These are phyloP conservation scores for Pluvianellus socialis DNA, from an alignment of 2,113 vertebrate genomes.

Conservation along the genomic window DNA sequence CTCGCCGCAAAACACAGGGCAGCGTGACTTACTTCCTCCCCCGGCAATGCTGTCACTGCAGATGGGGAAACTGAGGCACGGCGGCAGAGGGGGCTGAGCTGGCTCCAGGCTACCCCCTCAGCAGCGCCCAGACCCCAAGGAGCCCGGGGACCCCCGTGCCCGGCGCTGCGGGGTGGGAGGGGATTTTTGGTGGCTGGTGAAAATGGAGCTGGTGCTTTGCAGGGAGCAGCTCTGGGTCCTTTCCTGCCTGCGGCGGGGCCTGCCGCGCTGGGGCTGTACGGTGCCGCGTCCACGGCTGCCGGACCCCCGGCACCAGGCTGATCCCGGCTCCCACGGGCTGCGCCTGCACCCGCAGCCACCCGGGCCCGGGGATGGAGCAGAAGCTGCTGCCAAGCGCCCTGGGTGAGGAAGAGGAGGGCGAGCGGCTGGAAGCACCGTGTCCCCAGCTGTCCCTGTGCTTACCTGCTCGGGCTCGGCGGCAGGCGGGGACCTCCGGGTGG, in stretches of 20 bases:
- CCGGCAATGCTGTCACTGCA: neutral
- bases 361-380: neutral
- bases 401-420: neutral
- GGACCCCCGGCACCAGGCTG: neutral
- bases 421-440: neutral
- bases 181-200: neutral
- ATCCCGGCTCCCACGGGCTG: rapidly evolving
- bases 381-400: neutral
- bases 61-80: conserved; percentile 27
- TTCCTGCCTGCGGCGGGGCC: neutral
- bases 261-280: rapidly evolving
- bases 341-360: neutral
- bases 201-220: neutral
- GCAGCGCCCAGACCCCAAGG: neutral
- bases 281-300: neutral
- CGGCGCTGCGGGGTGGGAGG: rapidly evolving
- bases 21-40: neutral
- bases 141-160: rapidly evolving
- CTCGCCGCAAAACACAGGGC: neutral
- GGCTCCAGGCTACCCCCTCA: rapidly evolving
- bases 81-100: neutral
- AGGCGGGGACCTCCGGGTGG: neutral
- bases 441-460: neutral
- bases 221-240: neutral
- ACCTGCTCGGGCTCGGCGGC: neutral